Conservation (phyloP, 2,888 invertebrate species). For the Cephalotes varians region DNA sequence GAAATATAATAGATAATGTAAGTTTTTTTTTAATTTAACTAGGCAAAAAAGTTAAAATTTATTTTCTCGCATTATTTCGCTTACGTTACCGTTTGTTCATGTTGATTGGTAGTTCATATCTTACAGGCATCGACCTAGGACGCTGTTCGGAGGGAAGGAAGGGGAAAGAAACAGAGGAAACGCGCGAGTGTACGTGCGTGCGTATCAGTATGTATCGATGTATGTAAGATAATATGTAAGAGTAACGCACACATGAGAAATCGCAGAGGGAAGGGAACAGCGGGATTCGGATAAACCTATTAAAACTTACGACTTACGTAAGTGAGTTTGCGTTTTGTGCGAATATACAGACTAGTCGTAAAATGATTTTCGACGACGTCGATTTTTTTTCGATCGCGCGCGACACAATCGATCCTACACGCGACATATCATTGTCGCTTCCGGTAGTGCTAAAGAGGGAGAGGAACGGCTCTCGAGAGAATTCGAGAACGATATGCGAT, state of each 20-base stretch:
- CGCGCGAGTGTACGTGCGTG: slow-evolving; percentile 1
- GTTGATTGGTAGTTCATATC: slow-evolving; percentile 52
- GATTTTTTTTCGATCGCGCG: slow-evolving; percentile 52
- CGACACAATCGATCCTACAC: slow-evolving; percentile 14
- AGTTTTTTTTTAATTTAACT: background rate
- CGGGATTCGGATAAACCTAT: slow-evolving; percentile 65
- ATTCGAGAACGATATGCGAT: slow-evolving; percentile 45
- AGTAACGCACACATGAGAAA: slow-evolving; percentile 47
- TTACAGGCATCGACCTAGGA: slow-evolving; percentile 62
- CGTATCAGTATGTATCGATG: slow-evolving; percentile 10
- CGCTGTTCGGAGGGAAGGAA: slow-evolving; percentile 25
- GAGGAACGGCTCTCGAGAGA: slow-evolving; percentile 24
- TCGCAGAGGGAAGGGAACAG: slow-evolving; percentile 13
- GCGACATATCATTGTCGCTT: slow-evolving; percentile 34
- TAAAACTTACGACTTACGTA: slow-evolving; percentile 73
- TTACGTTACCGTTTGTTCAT: slow-evolving; percentile 61
- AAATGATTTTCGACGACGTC: slow-evolving; percentile 29
- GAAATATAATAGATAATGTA: background rate
- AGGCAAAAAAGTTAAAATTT: background rate
- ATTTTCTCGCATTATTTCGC: slow-evolving; percentile 45
- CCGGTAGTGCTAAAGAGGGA: slow-evolving; percentile 10
- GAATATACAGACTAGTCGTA: background rate
- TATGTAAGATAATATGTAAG: slow-evolving; percentile 27
- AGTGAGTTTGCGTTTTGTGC: slow-evolving; percentile 53
- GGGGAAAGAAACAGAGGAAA: slow-evolving; percentile 58